These are phyloP conservation scores for Cryptus armator DNA, from an alignment of 2,888 invertebrate genomes.

Conservation along the genomic window DNA sequence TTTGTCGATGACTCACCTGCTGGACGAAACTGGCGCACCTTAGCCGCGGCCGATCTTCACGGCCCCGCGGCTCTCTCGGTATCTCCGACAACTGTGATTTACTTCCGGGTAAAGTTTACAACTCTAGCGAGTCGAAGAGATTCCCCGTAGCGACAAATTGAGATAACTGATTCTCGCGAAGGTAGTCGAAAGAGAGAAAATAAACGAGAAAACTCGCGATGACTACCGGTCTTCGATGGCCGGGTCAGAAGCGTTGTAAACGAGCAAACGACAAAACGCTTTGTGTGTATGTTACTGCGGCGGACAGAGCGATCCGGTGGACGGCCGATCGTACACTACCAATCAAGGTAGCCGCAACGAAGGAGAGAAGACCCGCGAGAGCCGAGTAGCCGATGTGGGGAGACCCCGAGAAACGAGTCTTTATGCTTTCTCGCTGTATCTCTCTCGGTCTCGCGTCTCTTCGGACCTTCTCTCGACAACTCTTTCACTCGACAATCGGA, in stretches of 20 bases:
- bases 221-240: conserved; percentile 13
- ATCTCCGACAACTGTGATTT: neutral
- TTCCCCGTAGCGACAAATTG: conserved; percentile 1
- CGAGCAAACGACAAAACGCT: neutral
- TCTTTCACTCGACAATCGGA: conserved; percentile 22
- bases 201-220: conserved; percentile 5
- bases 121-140: neutral
- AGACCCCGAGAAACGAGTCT: conserved; percentile 69
- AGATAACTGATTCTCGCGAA: neutral
- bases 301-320: conserved; percentile 48
- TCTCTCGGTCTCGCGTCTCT: conserved; percentile 65
- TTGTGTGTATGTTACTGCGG: neutral
- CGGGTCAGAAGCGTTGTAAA: neutral
- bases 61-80: conserved; percentile 43
- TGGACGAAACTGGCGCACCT: conserved; percentile 65
- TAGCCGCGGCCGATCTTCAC: conserved; percentile 60
- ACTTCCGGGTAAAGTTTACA: conserved; percentile 41
- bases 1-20: conserved; percentile 72
- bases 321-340: conserved; percentile 73
- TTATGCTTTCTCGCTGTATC: conserved; percentile 65
- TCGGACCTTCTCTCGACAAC: neutral
- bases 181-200: neutral
- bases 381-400: conserved; percentile 67
- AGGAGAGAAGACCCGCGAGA: conserved; percentile 41
- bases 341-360: conserved; percentile 74